These are phyloP conservation scores for Thymelicus acteon DNA, from an alignment of 2,888 invertebrate species.

Conservation along the genomic window DNA sequence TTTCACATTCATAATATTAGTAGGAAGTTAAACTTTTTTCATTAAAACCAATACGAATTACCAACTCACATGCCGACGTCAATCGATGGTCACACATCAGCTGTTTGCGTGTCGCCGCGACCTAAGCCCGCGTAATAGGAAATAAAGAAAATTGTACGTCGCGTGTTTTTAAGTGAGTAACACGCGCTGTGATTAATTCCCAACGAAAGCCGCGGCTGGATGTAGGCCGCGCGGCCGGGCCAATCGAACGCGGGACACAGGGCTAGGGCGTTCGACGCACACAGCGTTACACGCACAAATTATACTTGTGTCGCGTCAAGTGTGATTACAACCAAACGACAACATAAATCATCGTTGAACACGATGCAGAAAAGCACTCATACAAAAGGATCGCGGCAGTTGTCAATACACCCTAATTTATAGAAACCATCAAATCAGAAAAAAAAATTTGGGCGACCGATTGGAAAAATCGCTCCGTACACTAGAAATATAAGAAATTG, in stretches of 20 bases:
- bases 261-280: background rate
- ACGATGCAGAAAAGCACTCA: too few relatives aligned
- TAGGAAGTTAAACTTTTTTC: too few relatives aligned
- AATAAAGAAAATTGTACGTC: constrained; percentile 47
- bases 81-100: constrained; percentile 9
- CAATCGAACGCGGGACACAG: constrained; percentile 3
- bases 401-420: too few relatives aligned
- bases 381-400: too few relatives aligned
- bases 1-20: too few relatives aligned
- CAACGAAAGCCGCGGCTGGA: constrained; percentile 40
- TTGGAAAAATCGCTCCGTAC: too few relatives aligned
- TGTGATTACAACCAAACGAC: too few relatives aligned
- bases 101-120: constrained; percentile 10
- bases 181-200: constrained; percentile 59
- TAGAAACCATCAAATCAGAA: too few relatives aligned
- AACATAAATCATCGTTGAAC: too few relatives aligned
- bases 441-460: too few relatives aligned
- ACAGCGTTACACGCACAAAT: background rate
- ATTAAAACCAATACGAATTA: background rate
- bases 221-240: constrained; percentile 19
- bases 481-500: too few relatives aligned
- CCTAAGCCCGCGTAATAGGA: constrained; percentile 33
- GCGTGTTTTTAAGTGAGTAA: constrained; percentile 53
- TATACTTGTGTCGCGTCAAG: too few relatives aligned
- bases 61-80: background rate